Evolutionary conservation across 2,113 vertebrate species (phyloP).

Genomic region (Genyomyrus donnyi): DNA sequence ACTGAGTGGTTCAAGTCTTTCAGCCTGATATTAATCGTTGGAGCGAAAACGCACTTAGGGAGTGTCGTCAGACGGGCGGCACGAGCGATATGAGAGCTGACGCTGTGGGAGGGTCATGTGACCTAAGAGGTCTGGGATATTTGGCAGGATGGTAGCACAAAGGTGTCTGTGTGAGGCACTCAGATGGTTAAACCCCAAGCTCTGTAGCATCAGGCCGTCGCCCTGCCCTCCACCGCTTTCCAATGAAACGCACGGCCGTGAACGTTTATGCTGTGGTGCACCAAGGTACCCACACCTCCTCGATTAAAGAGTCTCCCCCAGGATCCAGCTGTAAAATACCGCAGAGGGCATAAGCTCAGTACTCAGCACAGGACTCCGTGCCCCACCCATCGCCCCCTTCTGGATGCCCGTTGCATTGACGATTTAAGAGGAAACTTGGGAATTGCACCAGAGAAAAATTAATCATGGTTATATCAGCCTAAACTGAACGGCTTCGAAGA

Average conservation of each 20-base stretch:
- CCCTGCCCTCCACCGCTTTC: not conserved
- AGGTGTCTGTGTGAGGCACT: conserved; percentile 43
- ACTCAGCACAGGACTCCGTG: not conserved
- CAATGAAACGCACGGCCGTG: conserved; percentile 9
- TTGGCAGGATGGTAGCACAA: conserved; percentile 49
- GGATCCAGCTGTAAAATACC: conserved; percentile 23
- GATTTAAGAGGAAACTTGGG: not conserved
- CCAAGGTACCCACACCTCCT: conserved; percentile 15
- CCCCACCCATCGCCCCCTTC: not conserved
- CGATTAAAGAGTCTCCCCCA: conserved; percentile 18
- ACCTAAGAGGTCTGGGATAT: conserved; percentile 31
- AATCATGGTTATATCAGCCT: not conserved
- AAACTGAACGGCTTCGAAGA: not conserved
- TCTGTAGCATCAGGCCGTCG: conserved; percentile 45
- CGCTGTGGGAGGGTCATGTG: conserved; percentile 38
- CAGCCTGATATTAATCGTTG: conserved; percentile 7
- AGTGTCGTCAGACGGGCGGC: conserved; percentile 44
- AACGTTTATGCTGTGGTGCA: conserved; percentile 29
- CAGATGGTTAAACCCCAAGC: conserved; percentile 42
- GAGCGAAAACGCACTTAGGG: conserved; percentile 17
- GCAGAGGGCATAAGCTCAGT: not conserved
- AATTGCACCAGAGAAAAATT: not conserved
- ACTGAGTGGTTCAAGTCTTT: conserved; percentile 27
- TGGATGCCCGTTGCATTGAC: not conserved
- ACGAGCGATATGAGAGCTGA: conserved; percentile 35